phyloP scores from a whole-genome alignment of 2,113 vertebrate species.

The Mormyrus lacerda region DNA sequence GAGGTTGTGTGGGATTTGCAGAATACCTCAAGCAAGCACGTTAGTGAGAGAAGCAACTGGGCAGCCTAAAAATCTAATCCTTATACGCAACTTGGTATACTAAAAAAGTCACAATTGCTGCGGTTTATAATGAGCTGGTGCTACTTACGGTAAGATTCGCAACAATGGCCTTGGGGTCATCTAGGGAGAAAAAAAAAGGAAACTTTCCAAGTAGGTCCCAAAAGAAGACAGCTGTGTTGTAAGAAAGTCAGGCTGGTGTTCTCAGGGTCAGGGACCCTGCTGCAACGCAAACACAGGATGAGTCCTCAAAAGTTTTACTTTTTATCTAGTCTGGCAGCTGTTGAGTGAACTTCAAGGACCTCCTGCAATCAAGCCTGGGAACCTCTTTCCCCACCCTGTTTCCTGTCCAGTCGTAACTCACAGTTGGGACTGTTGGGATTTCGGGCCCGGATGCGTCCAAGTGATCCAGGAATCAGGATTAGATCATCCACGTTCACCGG shows the following conservation, averaged over 20 bases:
- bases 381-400: neutral
- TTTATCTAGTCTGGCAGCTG: slow-evolving; percentile 8
- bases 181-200: slow-evolving; percentile 51
- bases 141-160: slow-evolving; percentile 90
- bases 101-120: neutral
- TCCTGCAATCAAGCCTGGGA: neutral
- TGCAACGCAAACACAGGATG: neutral
- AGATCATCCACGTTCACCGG: slow-evolving; percentile 84
- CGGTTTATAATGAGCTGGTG: neutral
- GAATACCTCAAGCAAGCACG: neutral
- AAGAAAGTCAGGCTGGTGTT: neutral
- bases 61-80: neutral
- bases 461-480: slow-evolving; percentile 77
- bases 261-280: neutral
- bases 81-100: neutral
- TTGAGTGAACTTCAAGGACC: slow-evolving; percentile 14
- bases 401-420: slow-evolving; percentile 49
- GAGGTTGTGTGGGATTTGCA: neutral
- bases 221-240: neutral
- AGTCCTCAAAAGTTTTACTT: neutral
- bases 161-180: slow-evolving; percentile 82
- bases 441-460: slow-evolving; percentile 80
- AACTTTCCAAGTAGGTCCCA: neutral
- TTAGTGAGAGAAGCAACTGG: neutral
- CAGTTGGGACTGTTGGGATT: slow-evolving; percentile 71